Evolutionary conservation across 2,888 invertebrate genomes (phyloP).

Genomic region (Cataglyphis livida): DNA sequence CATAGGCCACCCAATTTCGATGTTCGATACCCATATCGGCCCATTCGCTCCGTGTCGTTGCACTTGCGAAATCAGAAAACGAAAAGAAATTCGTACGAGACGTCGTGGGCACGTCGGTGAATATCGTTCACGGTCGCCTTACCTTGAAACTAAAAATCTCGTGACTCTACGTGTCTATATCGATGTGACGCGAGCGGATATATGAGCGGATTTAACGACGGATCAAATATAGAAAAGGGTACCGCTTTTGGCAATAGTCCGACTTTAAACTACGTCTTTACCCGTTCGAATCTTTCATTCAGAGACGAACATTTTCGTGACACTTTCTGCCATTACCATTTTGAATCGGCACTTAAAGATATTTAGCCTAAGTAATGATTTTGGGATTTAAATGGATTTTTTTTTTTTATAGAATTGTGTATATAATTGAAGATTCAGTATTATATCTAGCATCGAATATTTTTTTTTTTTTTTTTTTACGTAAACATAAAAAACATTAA

Average conservation of each 20-base stretch:
- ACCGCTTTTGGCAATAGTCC: slow-evolving; percentile 34
- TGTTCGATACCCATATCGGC: slow-evolving; percentile 54
- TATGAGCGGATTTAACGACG: slow-evolving; percentile 39
- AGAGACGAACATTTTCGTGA: background rate
- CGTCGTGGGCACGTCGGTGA: slow-evolving; percentile 26
- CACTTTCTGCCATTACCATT: background rate
- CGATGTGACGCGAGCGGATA: slow-evolving; percentile 5
- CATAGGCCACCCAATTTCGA: slow-evolving; percentile 50
- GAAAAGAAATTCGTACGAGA: slow-evolving; percentile 48
- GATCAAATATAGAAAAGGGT: slow-evolving; percentile 17
- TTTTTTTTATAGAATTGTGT: background rate
- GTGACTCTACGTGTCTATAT: slow-evolving; percentile 24
- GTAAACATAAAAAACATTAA: background rate
- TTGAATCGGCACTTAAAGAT: background rate
- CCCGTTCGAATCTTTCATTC: slow-evolving; percentile 2
- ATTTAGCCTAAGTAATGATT: background rate
- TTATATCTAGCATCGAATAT: background rate
- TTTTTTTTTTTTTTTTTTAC: background rate
- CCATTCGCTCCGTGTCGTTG: slow-evolving; percentile 39
- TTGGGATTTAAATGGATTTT: background rate
- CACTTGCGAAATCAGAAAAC: slow-evolving; percentile 51
- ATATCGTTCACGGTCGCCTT: slow-evolving; percentile 46
- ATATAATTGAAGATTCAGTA: background rate
- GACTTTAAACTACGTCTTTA: slow-evolving; percentile 23
- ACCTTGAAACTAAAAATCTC: slow-evolving; percentile 49